Percentiles rank a stretch among this genome's conserved stretches.
These are phyloP conservation scores for Eristalis tenax DNA, from an alignment of 2,888 invertebrate genomes.

Conservation along the genomic window DNA sequence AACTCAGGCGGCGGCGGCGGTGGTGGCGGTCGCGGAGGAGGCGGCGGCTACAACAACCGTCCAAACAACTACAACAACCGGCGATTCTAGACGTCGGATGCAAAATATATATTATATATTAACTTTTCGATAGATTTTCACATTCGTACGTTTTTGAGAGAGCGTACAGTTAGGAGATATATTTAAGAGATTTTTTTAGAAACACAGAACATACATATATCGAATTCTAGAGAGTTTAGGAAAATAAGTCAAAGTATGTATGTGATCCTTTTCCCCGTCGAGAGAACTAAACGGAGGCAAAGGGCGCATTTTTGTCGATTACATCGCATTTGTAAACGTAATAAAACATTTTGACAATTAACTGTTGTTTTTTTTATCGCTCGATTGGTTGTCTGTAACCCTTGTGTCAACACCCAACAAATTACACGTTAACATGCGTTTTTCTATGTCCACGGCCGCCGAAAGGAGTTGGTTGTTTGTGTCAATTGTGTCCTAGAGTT, in stretches of 20 bases:
- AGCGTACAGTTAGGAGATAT: background rate
- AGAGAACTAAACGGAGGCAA: background rate
- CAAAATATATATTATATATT: background rate
- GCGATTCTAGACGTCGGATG: slow-evolving; percentile 35
- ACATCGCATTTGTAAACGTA: background rate
- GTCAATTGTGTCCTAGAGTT: no score
- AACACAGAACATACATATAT: background rate
- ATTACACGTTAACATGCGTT: no score
- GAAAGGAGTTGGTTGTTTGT: no score
- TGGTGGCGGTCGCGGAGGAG: background rate
- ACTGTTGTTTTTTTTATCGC: background rate
- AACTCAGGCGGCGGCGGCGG: slow-evolving; percentile 26
- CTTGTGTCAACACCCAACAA: no score
- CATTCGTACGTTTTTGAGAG: slow-evolving; percentile 3
- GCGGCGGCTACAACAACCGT: slow-evolving; percentile 52
- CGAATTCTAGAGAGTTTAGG: background rate
- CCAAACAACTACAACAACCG: slow-evolving; percentile 35
- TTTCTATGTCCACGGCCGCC: no score
- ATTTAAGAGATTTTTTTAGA: background rate
- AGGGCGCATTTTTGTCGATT: background rate
- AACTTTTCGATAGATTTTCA: background rate
- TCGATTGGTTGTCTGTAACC: no score
- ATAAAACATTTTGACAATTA: background rate
- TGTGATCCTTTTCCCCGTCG: background rate
- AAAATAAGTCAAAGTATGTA: slow-evolving; percentile 4